These are phyloP conservation scores for Oophaga sylvatica DNA, from an alignment of 2,797 vertebrate genomes.

Conservation along the genomic window DNA sequence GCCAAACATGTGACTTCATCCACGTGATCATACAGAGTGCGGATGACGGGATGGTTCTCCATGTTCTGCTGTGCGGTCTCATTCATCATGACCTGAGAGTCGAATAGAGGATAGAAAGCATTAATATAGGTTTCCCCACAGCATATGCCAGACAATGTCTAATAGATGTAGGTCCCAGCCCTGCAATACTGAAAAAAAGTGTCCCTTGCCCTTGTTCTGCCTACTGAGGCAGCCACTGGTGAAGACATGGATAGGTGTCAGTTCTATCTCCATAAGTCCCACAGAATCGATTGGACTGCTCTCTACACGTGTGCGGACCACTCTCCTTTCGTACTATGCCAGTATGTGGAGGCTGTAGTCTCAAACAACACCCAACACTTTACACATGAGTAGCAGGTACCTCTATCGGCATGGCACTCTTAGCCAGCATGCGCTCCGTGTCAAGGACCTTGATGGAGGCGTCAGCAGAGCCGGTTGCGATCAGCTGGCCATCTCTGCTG, in stretches of 20 bases:
- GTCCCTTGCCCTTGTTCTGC: no score
- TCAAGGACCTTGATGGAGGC: conserved; percentile 98
- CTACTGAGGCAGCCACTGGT: no score
- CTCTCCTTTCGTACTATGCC: no score
- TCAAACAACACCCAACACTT: no score
- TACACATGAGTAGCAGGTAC: conserved; percentile 68
- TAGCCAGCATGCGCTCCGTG: conserved; percentile 97
- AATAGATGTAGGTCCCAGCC: no score
- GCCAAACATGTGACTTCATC: conserved; percentile 96
- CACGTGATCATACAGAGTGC: conserved; percentile 95
- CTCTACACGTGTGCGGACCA: no score
- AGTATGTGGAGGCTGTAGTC: no score
- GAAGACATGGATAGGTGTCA: no score
- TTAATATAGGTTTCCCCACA: not conserved
- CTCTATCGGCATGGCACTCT: conserved; percentile 97
- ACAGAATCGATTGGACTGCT: no score
- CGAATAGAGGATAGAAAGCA: not conserved
- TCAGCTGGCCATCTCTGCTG: conserved; percentile 93
- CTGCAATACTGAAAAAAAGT: no score
- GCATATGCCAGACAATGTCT: no score
- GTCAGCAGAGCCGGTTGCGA: conserved; percentile 95
- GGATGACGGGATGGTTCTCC: conserved; percentile 98
- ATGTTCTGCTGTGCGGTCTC: conserved; percentile 99
- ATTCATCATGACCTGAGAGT: conserved; percentile 95
- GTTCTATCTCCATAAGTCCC: no score